Evolutionary conservation across 2,113 vertebrate species (phyloP), one percentile per base, ranked within the genome.

Genomic region (Anhinga anhinga): DNA sequence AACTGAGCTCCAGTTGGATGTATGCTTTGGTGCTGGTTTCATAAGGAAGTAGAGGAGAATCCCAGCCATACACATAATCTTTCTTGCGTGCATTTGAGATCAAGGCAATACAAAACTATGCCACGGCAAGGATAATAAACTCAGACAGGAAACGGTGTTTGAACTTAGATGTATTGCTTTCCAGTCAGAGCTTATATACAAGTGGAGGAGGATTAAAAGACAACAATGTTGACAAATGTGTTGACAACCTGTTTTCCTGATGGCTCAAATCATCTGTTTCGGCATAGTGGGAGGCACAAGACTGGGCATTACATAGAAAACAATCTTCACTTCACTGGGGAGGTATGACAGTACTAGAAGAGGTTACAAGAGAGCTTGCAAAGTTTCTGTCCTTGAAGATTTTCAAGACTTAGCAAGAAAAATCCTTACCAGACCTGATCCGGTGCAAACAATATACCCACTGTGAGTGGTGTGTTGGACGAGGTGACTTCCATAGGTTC

Each of bases 331-430:
- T 47, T 74, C 40, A 38, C 30, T 16, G 38, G 21, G 47, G 47
- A 62, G 27, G 8, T 69, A 29, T 42, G 26, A 27, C 10, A 20
- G 8, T 42, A n/a, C 25, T n/a, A n/a, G 25, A 79, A 67, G 26
- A 66, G 8, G 5, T 40, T 72, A 67, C 0, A 0, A 47, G 21
- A 27, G 26, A 34, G 2, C 10, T n/a, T 72, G 29, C 11, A 55
- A 55, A 61, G 34, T 55, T 61, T 79, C 30, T 0, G 0, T 55
- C 26, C 14, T 61, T 49, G 11, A 53, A 15, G 21, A 12, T 42
- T 58, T 70, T 79, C 52, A 55, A 61, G 21, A 25, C 9, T 36
- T 72, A 61, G 25, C 15, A 32, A 49, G 34, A 83, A 71, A 59
- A 88, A 42, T 27, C 6, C 26, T 79, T 25, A 42, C n/a, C 32